phyloP scores from a whole-genome alignment of 1,140 invertebrate genomes.

The Aethina tumida region DNA sequence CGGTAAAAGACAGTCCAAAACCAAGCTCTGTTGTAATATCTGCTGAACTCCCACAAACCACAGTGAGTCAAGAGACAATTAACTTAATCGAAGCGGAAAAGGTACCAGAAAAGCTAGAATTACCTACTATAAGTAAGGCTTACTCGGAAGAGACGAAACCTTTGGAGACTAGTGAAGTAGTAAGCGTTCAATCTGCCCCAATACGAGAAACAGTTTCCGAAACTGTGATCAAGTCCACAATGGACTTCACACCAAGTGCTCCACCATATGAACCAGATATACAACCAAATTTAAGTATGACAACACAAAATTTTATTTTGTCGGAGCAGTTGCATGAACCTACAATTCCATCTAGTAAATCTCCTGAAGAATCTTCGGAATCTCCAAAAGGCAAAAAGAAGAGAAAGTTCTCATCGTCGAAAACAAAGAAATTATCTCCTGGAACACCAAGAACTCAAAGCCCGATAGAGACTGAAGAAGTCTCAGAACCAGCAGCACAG shows the following conservation, averaged over 20 bases:
- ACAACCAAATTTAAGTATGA: conserved; percentile 1
- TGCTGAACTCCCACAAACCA: too few relatives aligned
- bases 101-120: too few relatives aligned
- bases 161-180: too few relatives aligned
- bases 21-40: too few relatives aligned
- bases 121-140: too few relatives aligned
- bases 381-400: conserved; percentile 14
- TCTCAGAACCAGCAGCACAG: conserved; percentile 1
- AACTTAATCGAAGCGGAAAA: too few relatives aligned
- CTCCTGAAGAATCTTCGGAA: conserved; percentile 2
- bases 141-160: too few relatives aligned
- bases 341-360: neutral
- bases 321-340: conserved; percentile 12
- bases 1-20: too few relatives aligned
- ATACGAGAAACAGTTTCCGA: too few relatives aligned
- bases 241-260: conserved; percentile 11
- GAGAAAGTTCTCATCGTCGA: conserved; percentile 9
- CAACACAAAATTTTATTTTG: conserved; percentile 15
- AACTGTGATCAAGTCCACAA: too few relatives aligned
- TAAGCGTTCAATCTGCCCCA: too few relatives aligned
- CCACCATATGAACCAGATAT: conserved; percentile 15
- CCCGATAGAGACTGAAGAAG: conserved; percentile 1
- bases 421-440: conserved; percentile 10
- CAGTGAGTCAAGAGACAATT: too few relatives aligned
- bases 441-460: conserved; percentile 9